phyloP scores from a whole-genome alignment of 2,113 vertebrate species.

The Mesitornis unicolor region DNA sequence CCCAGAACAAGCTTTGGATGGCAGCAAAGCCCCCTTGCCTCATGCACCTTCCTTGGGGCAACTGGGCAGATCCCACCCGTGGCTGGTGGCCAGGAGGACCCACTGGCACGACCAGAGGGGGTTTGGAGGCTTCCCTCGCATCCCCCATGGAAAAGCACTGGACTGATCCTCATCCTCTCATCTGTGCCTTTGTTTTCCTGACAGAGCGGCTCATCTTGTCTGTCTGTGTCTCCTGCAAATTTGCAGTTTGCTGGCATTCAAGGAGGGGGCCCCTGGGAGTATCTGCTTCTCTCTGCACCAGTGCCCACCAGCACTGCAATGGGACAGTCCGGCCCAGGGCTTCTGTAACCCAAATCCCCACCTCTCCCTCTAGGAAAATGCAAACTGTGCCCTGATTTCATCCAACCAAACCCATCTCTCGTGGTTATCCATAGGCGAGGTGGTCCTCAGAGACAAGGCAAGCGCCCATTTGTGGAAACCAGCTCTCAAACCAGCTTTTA shows the following conservation, averaged over 20 bases:
- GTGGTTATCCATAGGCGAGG: background rate
- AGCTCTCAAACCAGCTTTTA: background rate
- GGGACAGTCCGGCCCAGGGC: background rate
- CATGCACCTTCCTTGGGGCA: background rate
- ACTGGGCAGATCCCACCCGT: background rate
- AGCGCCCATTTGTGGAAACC: background rate
- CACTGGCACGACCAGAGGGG: rapidly evolving
- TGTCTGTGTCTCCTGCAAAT: background rate
- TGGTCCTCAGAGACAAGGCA: background rate
- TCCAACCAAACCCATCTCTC: background rate
- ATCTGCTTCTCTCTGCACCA: background rate
- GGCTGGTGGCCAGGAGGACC: background rate
- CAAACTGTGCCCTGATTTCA: background rate
- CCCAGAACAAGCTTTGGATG: background rate
- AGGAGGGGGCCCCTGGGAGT: background rate
- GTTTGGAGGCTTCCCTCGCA: background rate
- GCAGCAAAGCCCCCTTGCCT: rapidly evolving
- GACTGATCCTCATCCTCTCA: background rate
- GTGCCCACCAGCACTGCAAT: background rate
- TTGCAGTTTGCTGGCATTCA: background rate
- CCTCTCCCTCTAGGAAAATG: background rate
- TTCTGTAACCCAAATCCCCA: background rate
- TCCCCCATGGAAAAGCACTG: background rate
- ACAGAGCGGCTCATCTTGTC: rapidly evolving
- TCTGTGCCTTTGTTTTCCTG: background rate